Percentiles rank a stretch among this genome's conserved stretches.
Evolutionary conservation across 2,113 vertebrate genomes (phyloP).

Genomic region (Rutilus rutilus): DNA sequence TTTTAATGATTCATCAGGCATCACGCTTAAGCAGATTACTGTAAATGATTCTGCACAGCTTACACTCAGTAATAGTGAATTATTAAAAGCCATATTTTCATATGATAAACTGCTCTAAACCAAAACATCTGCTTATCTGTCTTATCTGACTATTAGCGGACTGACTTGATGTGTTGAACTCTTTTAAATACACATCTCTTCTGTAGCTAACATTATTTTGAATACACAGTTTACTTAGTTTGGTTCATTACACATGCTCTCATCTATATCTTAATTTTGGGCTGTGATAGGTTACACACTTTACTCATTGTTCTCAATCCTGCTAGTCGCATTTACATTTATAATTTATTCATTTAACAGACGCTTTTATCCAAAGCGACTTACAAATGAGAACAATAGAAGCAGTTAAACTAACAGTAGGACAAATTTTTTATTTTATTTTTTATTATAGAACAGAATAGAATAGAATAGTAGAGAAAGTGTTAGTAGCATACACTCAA

Average conservation of each 20-base stretch:
- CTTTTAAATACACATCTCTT: background rate
- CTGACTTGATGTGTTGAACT: conserved; percentile 1
- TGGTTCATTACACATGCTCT: background rate
- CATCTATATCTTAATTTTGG: background rate
- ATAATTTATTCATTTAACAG: too few relatives aligned
- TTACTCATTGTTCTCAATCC: background rate
- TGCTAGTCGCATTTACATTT: background rate
- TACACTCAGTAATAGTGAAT: conserved; percentile 35
- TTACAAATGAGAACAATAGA: too few relatives aligned
- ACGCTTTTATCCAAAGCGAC: too few relatives aligned
- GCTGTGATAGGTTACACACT: background rate
- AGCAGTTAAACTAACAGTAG: too few relatives aligned
- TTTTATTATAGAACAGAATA: too few relatives aligned
- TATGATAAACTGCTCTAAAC: conserved; percentile 40
- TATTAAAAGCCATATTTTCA: conserved; percentile 52
- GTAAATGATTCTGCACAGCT: conserved; percentile 46
- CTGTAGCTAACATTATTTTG: background rate
- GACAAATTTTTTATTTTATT: too few relatives aligned
- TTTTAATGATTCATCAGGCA: conserved; percentile 42
- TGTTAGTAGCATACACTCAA: conserved; percentile 5
- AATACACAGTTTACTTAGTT: background rate
- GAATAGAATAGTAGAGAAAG: too few relatives aligned
- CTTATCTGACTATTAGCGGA: conserved; percentile 12
- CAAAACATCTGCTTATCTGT: conserved; percentile 44
- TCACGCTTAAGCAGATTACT: conserved; percentile 53